A percentile compares a stretch with the other conserved stretches of the same genome.
phyloP scores from a whole-genome alignment of 1,140 invertebrate genomes.

The Drosophila navojoa region DNA sequence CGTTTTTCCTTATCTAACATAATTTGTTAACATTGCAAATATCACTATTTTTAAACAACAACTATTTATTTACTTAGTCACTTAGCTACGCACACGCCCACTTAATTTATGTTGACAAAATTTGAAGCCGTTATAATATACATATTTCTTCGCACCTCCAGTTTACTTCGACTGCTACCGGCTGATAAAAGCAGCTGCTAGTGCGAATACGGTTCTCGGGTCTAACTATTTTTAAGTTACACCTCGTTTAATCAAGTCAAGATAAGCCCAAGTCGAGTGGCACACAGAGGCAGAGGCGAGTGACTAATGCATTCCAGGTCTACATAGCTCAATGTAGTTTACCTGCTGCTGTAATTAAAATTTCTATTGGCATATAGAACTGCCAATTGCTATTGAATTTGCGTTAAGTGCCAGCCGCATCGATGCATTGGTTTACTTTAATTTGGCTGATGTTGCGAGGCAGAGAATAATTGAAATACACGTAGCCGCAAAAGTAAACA shows the following conservation, averaged over 20 bases:
- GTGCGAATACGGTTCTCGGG: not conserved
- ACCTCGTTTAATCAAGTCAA: not conserved
- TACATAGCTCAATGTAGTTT: not conserved
- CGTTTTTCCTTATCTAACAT: too few species aligned
- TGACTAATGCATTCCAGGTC: not conserved
- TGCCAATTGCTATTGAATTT: conserved; percentile 9
- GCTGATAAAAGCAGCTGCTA: not conserved
- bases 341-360: not conserved
- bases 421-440: conserved; percentile 18
- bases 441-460: conserved; percentile 24
- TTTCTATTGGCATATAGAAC: not conserved
- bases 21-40: too few species aligned
- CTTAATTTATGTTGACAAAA: too few species aligned
- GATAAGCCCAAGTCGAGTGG: conserved; percentile 29
- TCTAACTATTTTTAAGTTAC: conserved; percentile 19
- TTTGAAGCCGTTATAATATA: too few species aligned
- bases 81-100: too few species aligned
- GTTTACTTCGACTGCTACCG: too few species aligned
- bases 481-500: conserved; percentile 50
- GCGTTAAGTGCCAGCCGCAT: conserved; percentile 5
- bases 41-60: too few species aligned
- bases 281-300: not conserved
- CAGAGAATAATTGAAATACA: conserved; percentile 54
- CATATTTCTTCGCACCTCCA: too few species aligned
- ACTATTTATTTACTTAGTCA: too few species aligned